Percentiles rank a stretch among this genome's conserved stretches.
Evolutionary conservation across 2,888 invertebrate genomes (phyloP).

Genomic region (Protophormia terraenovae): DNA sequence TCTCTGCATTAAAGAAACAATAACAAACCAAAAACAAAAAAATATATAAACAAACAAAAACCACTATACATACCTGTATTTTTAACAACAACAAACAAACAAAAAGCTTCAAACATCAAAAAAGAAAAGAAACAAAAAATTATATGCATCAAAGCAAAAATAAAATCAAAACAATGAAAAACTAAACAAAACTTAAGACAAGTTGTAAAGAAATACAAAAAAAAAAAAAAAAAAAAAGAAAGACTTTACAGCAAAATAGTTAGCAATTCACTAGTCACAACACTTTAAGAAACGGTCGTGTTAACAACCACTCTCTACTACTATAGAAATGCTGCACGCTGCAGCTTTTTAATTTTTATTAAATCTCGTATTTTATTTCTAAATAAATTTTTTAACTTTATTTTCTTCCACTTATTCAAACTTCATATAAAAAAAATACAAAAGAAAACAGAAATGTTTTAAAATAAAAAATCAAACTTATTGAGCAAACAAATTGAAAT

Average conservation of each 20-base stretch:
- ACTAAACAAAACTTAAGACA: neutral
- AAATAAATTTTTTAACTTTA: slow-evolving; percentile 2
- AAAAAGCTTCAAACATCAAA: neutral
- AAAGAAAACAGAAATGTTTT: neutral
- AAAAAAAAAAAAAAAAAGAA: slow-evolving; percentile 34
- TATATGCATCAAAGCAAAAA: slow-evolving; percentile 23
- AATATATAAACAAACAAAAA: slow-evolving; percentile 11
- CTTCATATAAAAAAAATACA: neutral
- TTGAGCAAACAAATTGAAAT: slow-evolving; percentile 1
- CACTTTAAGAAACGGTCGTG: slow-evolving; percentile 60
- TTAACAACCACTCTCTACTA: slow-evolving; percentile 36
- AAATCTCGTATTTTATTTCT: slow-evolving; percentile 1
- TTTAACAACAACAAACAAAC: neutral
- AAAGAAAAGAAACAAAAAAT: slow-evolving; percentile 12
- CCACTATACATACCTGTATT: neutral
- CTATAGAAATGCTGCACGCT: slow-evolving; percentile 43
- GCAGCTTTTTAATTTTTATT: neutral
- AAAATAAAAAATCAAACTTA: neutral
- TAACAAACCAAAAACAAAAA: neutral
- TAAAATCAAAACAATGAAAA: slow-evolving; percentile 40
- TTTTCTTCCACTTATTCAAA: neutral
- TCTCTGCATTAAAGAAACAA: neutral
- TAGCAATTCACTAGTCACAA: slow-evolving; percentile 50
- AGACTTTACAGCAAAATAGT: slow-evolving; percentile 46
- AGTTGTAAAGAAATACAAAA: neutral